Base-by-base conservation (phyloP, 2,113 vertebrate genomes). In the Strix uralensis region DNA sequence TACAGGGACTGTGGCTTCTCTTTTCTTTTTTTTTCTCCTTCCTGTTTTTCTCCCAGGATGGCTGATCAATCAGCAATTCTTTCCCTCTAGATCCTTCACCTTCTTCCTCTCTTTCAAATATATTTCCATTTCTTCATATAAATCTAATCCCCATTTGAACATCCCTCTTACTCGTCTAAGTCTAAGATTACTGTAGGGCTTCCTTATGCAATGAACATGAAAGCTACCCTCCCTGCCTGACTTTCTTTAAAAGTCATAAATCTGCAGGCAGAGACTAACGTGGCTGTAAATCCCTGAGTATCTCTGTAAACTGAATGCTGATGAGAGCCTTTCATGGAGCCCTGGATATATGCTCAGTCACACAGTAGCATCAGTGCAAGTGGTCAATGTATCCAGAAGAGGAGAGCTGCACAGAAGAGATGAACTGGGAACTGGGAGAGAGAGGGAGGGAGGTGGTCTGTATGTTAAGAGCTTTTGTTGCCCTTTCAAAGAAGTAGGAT, bases 351-450 rank as follows among this genome's bases (percentile, higher is more conserved):
- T 40, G 44, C 18, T 57, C 5, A 0, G 49, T 69, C 74, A 61
- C 0, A 0, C 42, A 84, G 29, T 20, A 38, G 8, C 38, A 15
- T 13, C 22, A 71, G 26, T 27, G 7, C 14, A 57, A 81, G 23
- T 27, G 36, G 21, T 36, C 17, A 27, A 5, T 0, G 0, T 30
- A 75, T 36, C 15, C 38, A 67, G 61, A 75, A 73, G 3, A 15
- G 15, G 9, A 79, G 32, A 69, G 11, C 4, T 29, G 18, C 42
- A 40, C 7, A 2, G 29, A 29, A 3, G n/a, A 62, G 49, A 29
- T 30, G 49, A 92, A 40, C 26, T 59, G 18, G 29, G 32, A 73
- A 67, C 0, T 51, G 15, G 46, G 15, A 7, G 36, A 66, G 22
- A 11, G 22, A 34, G 25, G 25, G 19, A 71, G 10, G 30, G 18